Conservation (phyloP, 2,113 vertebrate genomes). For the Bubalus kerabau region DNA sequence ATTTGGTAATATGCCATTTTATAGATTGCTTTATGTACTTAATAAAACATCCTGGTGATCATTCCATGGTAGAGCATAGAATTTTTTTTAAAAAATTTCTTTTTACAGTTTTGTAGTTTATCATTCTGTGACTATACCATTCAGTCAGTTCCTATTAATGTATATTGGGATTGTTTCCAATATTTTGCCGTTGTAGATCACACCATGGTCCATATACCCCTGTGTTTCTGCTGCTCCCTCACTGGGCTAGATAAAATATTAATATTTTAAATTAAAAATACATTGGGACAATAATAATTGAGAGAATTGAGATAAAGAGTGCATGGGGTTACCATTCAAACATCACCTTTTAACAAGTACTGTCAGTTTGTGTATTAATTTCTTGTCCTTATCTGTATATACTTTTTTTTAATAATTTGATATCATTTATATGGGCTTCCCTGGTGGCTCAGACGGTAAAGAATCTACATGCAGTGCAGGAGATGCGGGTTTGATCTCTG, state of each 20-base stretch:
- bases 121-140: neutral
- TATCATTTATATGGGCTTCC: neutral
- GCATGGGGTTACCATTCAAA: neutral
- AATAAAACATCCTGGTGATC: neutral
- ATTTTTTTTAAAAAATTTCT: neutral
- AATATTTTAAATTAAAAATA: conserved; percentile 16
- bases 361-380: neutral
- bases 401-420: neutral
- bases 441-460: neutral
- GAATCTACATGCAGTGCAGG: neutral
- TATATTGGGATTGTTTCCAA: neutral
- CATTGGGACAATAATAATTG: neutral
- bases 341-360: neutral
- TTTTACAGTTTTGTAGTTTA: neutral
- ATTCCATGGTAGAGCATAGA: neutral
- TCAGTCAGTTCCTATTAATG: neutral
- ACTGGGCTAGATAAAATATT: neutral
- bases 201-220: neutral
- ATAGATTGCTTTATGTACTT: neutral
- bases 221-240: neutral
- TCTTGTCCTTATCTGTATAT: neutral
- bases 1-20: neutral
- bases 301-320: neutral
- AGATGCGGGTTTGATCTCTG: neutral
- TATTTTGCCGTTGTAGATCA: neutral